These are phyloP conservation scores for Archivesica marissinica DNA, from an alignment of 1,140 invertebrate genomes.

Conservation along the genomic window DNA sequence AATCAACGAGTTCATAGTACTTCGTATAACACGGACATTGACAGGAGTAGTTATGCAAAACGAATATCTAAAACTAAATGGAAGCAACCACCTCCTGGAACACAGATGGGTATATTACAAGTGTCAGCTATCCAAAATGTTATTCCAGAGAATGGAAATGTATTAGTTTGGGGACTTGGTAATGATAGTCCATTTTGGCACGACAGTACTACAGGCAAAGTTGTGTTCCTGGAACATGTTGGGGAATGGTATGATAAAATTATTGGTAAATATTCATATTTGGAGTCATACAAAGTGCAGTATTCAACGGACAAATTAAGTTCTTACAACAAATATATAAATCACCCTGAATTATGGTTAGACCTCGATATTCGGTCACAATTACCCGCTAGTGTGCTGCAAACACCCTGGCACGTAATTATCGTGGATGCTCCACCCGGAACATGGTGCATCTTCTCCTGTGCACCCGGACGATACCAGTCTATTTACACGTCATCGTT, in stretches of 20 bases:
- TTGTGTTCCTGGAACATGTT: neutral
- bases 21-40: no score
- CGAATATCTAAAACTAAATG: neutral
- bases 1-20: no score
- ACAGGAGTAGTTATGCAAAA: no score
- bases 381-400: neutral
- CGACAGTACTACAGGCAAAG: neutral
- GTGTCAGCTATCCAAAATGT: neutral
- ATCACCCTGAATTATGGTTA: neutral
- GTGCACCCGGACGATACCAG: neutral
- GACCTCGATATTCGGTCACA: neutral
- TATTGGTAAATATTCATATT: neutral
- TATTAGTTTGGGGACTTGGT: constrained; percentile 19
- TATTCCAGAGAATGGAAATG: neutral
- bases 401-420: constrained; percentile 1
- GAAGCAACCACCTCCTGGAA: neutral
- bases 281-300: neutral
- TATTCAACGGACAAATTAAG: neutral
- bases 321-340: neutral
- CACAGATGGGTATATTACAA: neutral
- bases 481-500: constrained; percentile 16
- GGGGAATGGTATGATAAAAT: constrained; percentile 1
- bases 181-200: constrained; percentile 24
- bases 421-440: neutral
- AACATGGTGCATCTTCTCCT: no score